These are phyloP conservation scores for Odontomyia ornata DNA, from an alignment of 2,888 invertebrate genomes.

Conservation along the genomic window DNA sequence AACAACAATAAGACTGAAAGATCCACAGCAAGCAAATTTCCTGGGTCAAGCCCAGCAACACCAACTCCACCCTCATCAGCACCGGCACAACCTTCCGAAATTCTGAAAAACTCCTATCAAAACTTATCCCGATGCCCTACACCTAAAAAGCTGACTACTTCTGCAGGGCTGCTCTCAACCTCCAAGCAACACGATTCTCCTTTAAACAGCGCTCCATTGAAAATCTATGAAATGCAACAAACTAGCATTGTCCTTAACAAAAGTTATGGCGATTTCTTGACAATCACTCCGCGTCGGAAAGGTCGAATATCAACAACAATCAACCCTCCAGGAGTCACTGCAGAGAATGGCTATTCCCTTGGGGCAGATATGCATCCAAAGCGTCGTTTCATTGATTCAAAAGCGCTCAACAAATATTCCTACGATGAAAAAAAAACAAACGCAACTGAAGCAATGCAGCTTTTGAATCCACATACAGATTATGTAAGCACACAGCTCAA, in stretches of 20 bases:
- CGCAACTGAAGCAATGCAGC: no score
- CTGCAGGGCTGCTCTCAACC: conserved; percentile 23
- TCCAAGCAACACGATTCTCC: conserved; percentile 1
- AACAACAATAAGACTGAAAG: conserved; percentile 32
- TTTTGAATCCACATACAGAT: neutral
- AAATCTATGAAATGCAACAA: conserved; percentile 48
- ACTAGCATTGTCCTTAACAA: conserved; percentile 55
- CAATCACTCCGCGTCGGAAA: conserved; percentile 58
- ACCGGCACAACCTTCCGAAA: conserved; percentile 39
- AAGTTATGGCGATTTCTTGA: conserved; percentile 60
- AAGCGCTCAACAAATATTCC: no score
- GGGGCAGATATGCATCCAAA: neutral
- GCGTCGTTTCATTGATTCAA: neutral
- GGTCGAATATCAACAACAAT: conserved; percentile 52
- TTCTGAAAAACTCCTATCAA: conserved; percentile 34
- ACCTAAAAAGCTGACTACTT: conserved; percentile 10
- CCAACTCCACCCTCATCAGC: conserved; percentile 43
- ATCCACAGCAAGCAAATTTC: conserved; percentile 47
- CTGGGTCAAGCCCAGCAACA: conserved; percentile 44
- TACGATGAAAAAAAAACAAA: no score
- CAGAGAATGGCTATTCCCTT: neutral
- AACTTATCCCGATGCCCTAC: conserved; percentile 19
- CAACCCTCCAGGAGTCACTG: conserved; percentile 1
- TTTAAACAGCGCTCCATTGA: conserved; percentile 43
- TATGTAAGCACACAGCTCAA: conserved; percentile 49